Percentiles rank a stretch among this genome's conserved stretches.
Evolutionary conservation across 2,888 invertebrate species (phyloP).

Genomic region (Lypha dubia): DNA sequence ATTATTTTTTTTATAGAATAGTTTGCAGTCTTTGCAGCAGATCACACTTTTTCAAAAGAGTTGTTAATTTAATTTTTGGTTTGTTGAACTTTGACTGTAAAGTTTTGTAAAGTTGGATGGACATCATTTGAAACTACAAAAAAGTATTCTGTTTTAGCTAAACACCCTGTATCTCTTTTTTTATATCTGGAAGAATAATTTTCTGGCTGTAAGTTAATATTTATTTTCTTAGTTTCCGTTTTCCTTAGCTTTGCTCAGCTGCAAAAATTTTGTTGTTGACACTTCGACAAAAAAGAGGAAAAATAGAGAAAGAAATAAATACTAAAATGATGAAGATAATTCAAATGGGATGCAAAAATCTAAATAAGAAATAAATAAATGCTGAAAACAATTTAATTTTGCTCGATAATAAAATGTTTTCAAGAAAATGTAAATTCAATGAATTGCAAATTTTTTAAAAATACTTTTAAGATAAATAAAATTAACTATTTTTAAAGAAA

Average conservation of each 20-base stretch:
- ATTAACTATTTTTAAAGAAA: no score
- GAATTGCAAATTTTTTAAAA: background rate
- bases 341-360: background rate
- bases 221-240: constrained; percentile 41
- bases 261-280: constrained; percentile 40
- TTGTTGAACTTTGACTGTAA: background rate
- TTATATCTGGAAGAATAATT: background rate
- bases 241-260: constrained; percentile 19
- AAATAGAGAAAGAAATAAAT: no score
- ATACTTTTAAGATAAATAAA: no score
- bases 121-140: background rate
- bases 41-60: background rate
- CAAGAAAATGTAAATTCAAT: background rate
- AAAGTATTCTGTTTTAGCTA: background rate
- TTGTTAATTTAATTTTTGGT: background rate
- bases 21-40: background rate
- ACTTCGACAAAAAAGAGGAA: constrained; percentile 30
- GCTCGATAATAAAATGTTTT: background rate
- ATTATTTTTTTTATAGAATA: background rate
- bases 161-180: constrained; percentile 5
- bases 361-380: background rate
- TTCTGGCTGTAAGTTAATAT: constrained; percentile 42
- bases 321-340: background rate
- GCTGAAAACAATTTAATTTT: no score
- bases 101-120: background rate